Percentiles rank a stretch among this genome's conserved stretches.
These are phyloP conservation scores for Pegoplata infirma DNA, from an alignment of 2,888 invertebrate genomes.

Conservation along the genomic window DNA sequence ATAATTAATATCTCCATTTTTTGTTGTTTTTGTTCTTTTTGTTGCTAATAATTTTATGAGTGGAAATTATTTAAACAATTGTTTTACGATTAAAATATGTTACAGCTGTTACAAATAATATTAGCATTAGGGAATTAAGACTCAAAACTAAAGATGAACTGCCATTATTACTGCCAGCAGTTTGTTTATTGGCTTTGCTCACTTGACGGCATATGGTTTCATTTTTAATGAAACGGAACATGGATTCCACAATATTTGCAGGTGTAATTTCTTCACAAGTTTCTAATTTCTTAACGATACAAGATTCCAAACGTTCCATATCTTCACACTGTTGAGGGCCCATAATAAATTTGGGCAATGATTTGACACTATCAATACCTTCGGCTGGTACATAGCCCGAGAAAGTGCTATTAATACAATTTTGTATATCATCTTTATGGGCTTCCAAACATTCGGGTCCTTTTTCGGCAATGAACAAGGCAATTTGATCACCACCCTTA, in stretches of 20 bases:
- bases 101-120: conserved; percentile 18
- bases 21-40: conserved; percentile 13
- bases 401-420: conserved; percentile 83
- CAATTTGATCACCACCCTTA: conserved; percentile 90
- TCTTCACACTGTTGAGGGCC: conserved; percentile 79
- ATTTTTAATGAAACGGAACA: conserved; percentile 75
- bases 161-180: conserved; percentile 20
- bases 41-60: neutral
- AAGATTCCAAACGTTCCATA: conserved; percentile 70
- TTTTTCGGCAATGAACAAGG: conserved; percentile 89
- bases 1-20: neutral
- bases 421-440: conserved; percentile 81
- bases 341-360: conserved; percentile 81
- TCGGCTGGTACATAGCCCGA: conserved; percentile 79
- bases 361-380: conserved; percentile 76
- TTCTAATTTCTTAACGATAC: conserved; percentile 73
- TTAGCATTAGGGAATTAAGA: conserved; percentile 19
- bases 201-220: conserved; percentile 72
- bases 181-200: conserved; percentile 45
- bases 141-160: conserved; percentile 8
- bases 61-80: conserved; percentile 24
- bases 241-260: conserved; percentile 75
- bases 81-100: conserved; percentile 36
- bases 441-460: conserved; percentile 86
- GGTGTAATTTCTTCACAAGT: conserved; percentile 73